These are phyloP conservation scores for Oryzias sinensis DNA, from an alignment of 2,797 vertebrate species.

Conservation along the genomic window DNA sequence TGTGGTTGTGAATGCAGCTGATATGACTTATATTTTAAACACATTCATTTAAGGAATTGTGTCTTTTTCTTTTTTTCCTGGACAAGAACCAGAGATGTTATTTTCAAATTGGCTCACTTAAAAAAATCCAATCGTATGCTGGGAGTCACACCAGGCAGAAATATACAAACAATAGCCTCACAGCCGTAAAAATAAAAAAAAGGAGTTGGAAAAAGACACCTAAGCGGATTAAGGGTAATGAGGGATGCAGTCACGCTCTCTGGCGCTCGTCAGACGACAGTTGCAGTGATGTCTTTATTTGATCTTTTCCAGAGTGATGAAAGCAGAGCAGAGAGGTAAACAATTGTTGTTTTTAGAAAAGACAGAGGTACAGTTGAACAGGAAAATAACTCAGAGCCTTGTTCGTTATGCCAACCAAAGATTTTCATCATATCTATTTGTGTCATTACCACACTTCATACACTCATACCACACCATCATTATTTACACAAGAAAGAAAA, in stretches of 20 bases:
- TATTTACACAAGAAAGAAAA: conserved; percentile 64
- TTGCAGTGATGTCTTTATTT: conserved; percentile 65
- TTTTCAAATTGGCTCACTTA: too few relatives aligned
- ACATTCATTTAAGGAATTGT: too few relatives aligned
- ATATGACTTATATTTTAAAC: too few relatives aligned
- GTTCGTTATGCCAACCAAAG: conserved; percentile 60
- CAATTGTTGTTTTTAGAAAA: conserved; percentile 60
- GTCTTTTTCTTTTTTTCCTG: too few relatives aligned
- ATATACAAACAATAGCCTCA: conserved; percentile 15
- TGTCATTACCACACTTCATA: conserved; percentile 60
- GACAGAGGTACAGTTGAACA: conserved; percentile 43
- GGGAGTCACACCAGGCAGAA: conserved; percentile 8
- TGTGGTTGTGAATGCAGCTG: too few relatives aligned
- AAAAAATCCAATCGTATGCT: too few relatives aligned
- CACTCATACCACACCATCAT: conserved; percentile 39
- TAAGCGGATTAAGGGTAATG: background rate
- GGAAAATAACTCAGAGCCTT: conserved; percentile 40
- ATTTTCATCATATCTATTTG: conserved; percentile 45
- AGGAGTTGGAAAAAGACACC: too few relatives aligned
- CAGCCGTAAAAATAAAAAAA: conserved; percentile 1
- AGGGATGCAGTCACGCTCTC: conserved; percentile 22
- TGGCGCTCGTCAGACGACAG: conserved; percentile 13
- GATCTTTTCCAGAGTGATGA: conserved; percentile 62
- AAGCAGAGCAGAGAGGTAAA: conserved; percentile 67
- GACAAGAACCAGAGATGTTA: too few relatives aligned